Evolutionary conservation across 1,140 invertebrate species (phyloP).

Genomic region (Olivierus martensii): DNA sequence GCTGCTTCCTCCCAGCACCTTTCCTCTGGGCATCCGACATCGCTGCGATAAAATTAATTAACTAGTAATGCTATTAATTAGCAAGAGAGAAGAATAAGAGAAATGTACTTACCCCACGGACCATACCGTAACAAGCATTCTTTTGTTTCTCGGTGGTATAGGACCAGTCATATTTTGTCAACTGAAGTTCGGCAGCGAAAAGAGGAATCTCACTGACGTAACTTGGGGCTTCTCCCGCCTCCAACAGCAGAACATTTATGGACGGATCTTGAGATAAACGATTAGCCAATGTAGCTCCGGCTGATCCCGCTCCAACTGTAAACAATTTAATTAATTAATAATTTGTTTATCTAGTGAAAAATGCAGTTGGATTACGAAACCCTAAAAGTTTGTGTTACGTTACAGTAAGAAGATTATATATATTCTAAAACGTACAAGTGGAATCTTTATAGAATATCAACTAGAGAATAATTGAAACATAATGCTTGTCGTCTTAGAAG

Average conservation of each 20-base stretch:
- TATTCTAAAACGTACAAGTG: too few relatives aligned
- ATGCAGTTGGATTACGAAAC: too few relatives aligned
- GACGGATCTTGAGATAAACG: slow-evolving; percentile 22
- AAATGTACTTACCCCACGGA: slow-evolving; percentile 23
- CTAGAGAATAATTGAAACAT: too few relatives aligned
- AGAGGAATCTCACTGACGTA: slow-evolving; percentile 15
- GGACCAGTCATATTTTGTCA: slow-evolving; percentile 78
- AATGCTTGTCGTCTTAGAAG: too few relatives aligned
- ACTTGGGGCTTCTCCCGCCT: slow-evolving; percentile 22
- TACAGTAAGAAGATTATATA: too few relatives aligned
- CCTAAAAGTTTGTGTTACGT: too few relatives aligned
- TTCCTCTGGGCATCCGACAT: neutral
- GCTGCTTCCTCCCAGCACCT: slow-evolving; percentile 33
- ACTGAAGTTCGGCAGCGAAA: slow-evolving; percentile 60
- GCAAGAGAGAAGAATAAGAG: slow-evolving; percentile 5
- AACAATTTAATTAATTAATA: neutral
- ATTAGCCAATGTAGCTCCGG: slow-evolving; percentile 24
- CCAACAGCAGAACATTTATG: slow-evolving; percentile 23
- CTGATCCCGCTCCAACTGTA: slow-evolving; percentile 20
- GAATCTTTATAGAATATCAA: too few relatives aligned
- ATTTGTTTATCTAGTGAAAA: too few relatives aligned
- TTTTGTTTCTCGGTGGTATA: slow-evolving; percentile 81
- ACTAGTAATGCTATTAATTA: too few relatives aligned
- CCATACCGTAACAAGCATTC: slow-evolving; percentile 57
- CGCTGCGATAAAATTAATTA: too few relatives aligned